Base-by-base conservation (phyloP, 2,113 vertebrate genomes). In the Chaetura pelagica region DNA sequence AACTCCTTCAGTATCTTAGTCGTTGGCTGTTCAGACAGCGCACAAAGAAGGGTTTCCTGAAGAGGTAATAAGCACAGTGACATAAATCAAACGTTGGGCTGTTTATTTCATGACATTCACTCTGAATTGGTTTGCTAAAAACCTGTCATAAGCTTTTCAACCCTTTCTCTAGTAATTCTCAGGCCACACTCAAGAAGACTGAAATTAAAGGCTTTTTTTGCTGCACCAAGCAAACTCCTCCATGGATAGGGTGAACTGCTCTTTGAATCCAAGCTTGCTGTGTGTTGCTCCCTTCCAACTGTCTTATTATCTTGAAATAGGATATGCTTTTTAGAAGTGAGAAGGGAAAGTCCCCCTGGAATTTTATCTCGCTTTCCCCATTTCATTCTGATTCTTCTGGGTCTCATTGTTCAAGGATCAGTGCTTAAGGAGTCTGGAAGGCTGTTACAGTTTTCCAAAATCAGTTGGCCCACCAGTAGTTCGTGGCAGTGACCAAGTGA, bases 11-110 rank as follows among this genome's bases (percentile, higher is more conserved):
- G 67, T 57, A 49, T 51, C 63, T 77, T 74, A 66, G 57, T 58
- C 73, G 77, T 18, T 38, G 64, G 93, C 78, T 66, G 62, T 54
- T 89, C 67, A 73, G 58, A 19, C 32, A 73, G 75, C 51, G 11
- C 77, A 84, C 78, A 76, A 62, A 85, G 84, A 81, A 93, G 84
- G 81, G 55, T 94, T 91, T 91, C 90, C 88, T 89, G 71, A 3
- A 2, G 67, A 87, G 84, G 83, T 79, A 87, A 85, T 52, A 63
- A 84, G 69, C 64, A 44, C 18, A 3, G 38, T 40, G 69, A 68
- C 77, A 83, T 80, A 80, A 83, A 89, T 94, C 67, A 80, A 68
- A 66, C 1, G 0, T 49, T 52, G 30, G 46, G 17, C n/a, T 74
- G 2, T 69, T 34, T 38, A 10, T 84, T 81, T 78, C 75, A 69